Base-by-base conservation (phyloP, 2,888 invertebrate species). In the Drosophila sordidapex region DNA sequence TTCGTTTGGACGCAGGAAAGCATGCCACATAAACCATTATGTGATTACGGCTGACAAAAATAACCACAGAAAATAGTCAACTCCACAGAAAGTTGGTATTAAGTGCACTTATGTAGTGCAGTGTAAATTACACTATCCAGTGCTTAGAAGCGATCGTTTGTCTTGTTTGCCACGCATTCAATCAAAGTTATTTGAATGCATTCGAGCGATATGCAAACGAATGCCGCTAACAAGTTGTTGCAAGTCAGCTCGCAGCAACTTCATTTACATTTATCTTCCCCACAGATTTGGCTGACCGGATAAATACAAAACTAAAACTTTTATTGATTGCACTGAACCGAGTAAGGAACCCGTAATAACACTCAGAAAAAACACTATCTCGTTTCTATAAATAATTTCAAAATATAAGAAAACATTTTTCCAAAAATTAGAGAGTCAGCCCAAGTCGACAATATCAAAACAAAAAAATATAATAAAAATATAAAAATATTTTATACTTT, bases 141-240 rank as follows among this genome's bases (percentile, higher is more conserved):
- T 25, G 52, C 36, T 33, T 36, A 18, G 25, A 27, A 13, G 36
- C 10, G 36, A 36, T 52, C 60, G 35, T 48, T 60, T 62, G 52
- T 68, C 67, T 53, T 43, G 36, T 48, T 61, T 56, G 10, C 18
- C 52, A 40, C 52, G 21, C 31, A 74, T 69, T 73, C 66, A 73
- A 73, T 73, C 80, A 72, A 68, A 82, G 74, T 77, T 77, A 74
- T 77, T 81, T 75, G 75, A 74, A 62, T 67, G 63, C 64, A 67
- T 56, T 76, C 66, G 54, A 80, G 70, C 66, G 54, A 65, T 81
- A 54, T 67, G 69, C 69, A 69, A 77, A 72, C 75, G 65, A 76
- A 79, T 79, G 59, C 63, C 64, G 59, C 72, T 77, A 79, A 58
- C 80, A 75, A 77, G 59, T 70, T 77, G 60, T 49, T 64, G 64